Conservation (phyloP, 2,113 vertebrate genomes). For the Thalassarche chlororhynchos region DNA sequence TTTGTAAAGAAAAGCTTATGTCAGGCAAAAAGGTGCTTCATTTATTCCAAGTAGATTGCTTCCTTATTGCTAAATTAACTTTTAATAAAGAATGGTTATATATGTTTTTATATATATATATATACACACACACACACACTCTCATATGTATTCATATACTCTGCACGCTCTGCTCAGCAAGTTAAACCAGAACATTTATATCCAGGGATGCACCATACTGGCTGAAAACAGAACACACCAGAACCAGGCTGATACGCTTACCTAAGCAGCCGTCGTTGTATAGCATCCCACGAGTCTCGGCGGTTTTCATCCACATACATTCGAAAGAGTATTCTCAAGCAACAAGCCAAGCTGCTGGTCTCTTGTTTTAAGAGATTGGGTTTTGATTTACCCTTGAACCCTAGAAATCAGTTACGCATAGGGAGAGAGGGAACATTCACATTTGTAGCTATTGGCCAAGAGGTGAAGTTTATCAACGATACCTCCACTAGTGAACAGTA, state of each 20-base stretch:
- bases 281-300: conserved; percentile 85
- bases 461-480: neutral
- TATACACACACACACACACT: no score
- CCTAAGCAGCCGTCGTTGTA: conserved; percentile 90
- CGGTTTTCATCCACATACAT: conserved; percentile 92
- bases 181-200: neutral
- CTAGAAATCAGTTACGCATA: conserved; percentile 66
- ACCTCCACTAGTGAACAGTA: neutral
- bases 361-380: conserved; percentile 98
- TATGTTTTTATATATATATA: no score
- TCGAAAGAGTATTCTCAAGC: conserved; percentile 92
- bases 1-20: neutral
- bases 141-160: neutral
- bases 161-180: neutral
- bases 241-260: conserved; percentile 63
- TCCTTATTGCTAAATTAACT: neutral
- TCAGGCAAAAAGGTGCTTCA: neutral
- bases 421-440: neutral
- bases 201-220: neutral
- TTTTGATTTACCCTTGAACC: conserved; percentile 99
- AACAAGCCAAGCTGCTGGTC: conserved; percentile 96
- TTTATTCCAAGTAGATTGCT: neutral
- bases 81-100: neutral
- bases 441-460: neutral
- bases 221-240: neutral